Conservation (phyloP, 92 coral and sea anemone species). For the Meandrina meandrites region DNA sequence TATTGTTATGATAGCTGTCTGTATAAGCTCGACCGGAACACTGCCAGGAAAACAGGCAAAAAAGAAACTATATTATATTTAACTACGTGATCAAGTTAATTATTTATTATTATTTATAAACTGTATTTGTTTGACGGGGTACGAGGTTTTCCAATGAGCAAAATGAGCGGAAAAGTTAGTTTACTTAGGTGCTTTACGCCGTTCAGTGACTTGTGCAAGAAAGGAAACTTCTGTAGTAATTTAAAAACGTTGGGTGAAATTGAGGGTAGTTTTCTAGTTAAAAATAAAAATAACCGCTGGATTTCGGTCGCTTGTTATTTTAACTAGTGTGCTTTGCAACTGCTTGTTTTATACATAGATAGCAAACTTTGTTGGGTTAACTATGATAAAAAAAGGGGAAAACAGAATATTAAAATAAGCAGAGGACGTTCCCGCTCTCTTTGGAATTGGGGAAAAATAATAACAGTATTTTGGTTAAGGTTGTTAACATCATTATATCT, state of each 20-base stretch:
- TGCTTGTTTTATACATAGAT: background rate
- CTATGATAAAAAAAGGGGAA: background rate
- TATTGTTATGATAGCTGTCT: background rate
- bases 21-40: background rate
- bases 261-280: background rate
- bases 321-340: background rate
- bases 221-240: background rate
- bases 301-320: background rate
- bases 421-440: background rate
- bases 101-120: background rate
- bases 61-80: background rate
- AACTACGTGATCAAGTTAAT: background rate
- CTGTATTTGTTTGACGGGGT: background rate
- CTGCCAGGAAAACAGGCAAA: background rate
- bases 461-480: background rate
- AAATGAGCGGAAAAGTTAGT: background rate
- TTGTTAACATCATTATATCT: background rate
- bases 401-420: background rate
- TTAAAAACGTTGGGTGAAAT: background rate
- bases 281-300: background rate
- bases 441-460: no score
- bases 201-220: background rate
- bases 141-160: background rate
- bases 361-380: background rate
- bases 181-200: background rate